Evolutionary conservation across 2,888 invertebrate species (phyloP).

Genomic region (Gymnosoma rotundatum): DNA sequence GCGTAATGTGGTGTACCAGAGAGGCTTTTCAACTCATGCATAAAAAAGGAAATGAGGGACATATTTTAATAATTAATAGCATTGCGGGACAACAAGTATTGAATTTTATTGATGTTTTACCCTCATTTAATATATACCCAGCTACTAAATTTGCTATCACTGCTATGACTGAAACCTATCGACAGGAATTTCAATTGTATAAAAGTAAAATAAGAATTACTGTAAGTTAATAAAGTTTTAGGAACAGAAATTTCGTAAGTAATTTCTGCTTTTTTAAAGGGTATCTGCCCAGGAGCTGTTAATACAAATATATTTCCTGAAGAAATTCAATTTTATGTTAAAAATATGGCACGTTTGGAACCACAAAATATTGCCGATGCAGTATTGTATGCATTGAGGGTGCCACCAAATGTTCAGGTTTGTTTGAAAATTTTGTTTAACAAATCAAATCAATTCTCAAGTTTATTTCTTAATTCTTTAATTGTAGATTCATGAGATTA

Average conservation of each 20-base stretch:
- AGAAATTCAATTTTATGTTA: slow-evolving; percentile 79
- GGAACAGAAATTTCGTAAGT: not conserved
- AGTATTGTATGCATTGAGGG: slow-evolving; percentile 78
- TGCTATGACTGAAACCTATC: slow-evolving; percentile 81
- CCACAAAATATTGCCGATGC: slow-evolving; percentile 80
- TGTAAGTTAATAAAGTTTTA: slow-evolving; percentile 66
- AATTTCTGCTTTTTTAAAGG: slow-evolving; percentile 69
- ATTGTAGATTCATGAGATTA: slow-evolving; percentile 79
- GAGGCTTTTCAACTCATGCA: slow-evolving; percentile 83
- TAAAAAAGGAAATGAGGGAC: slow-evolving; percentile 82
- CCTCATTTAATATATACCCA: slow-evolving; percentile 81
- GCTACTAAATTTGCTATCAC: slow-evolving; percentile 81
- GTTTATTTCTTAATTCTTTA: not conserved
- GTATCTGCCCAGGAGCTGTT: slow-evolving; percentile 80
- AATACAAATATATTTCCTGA: slow-evolving; percentile 80
- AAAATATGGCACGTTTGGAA: slow-evolving; percentile 78
- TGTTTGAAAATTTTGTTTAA: not conserved
- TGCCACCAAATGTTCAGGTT: slow-evolving; percentile 80
- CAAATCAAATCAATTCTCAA: not conserved
- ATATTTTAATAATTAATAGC: slow-evolving; percentile 83
- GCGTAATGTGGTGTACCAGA: slow-evolving; percentile 83
- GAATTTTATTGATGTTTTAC: slow-evolving; percentile 79
- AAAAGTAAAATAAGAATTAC: slow-evolving; percentile 79
- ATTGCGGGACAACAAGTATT: slow-evolving; percentile 80
- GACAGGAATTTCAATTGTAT: slow-evolving; percentile 81